Conservation (phyloP, 1,140 invertebrate genomes). For the Philopotamus ludificatus region DNA sequence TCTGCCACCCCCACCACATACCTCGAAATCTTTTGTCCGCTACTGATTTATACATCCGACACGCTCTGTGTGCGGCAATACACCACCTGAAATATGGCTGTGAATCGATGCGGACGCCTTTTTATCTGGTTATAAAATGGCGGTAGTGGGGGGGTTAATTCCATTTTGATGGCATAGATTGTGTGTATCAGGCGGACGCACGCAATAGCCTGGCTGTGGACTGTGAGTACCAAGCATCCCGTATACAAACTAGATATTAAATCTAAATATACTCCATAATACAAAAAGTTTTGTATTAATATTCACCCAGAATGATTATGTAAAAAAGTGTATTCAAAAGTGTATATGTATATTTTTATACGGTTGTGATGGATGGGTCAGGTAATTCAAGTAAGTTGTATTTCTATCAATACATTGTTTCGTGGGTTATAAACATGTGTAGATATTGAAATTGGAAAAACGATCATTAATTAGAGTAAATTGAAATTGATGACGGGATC, state of each 20-base stretch:
- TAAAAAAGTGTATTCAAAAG: too few species aligned
- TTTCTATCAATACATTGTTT: neutral
- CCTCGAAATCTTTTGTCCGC: constrained; percentile 22
- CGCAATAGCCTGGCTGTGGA: too few species aligned
- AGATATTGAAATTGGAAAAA: too few species aligned
- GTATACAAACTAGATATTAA: too few species aligned
- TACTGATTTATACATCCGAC: constrained; percentile 24
- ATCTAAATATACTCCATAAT: too few species aligned
- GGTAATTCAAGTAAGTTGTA: neutral
- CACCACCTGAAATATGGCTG: constrained; percentile 20
- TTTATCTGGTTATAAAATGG: constrained; percentile 19
- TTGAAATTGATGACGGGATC: constrained; percentile 17
- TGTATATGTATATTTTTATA: neutral
- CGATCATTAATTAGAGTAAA: constrained; percentile 25
- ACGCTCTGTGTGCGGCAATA: constrained; percentile 14
- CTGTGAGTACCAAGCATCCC: too few species aligned
- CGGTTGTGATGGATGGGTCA: neutral
- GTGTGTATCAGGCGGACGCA: too few species aligned
- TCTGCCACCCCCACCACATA: neutral
- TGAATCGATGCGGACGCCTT: constrained; percentile 7
- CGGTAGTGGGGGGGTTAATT: neutral
- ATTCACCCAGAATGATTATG: too few species aligned
- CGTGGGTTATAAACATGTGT: too few species aligned
- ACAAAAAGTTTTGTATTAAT: too few species aligned
- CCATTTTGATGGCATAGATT: neutral